Evolutionary conservation across 2,888 invertebrate species (phyloP).

Genomic region (Nomada hirtipes): DNA sequence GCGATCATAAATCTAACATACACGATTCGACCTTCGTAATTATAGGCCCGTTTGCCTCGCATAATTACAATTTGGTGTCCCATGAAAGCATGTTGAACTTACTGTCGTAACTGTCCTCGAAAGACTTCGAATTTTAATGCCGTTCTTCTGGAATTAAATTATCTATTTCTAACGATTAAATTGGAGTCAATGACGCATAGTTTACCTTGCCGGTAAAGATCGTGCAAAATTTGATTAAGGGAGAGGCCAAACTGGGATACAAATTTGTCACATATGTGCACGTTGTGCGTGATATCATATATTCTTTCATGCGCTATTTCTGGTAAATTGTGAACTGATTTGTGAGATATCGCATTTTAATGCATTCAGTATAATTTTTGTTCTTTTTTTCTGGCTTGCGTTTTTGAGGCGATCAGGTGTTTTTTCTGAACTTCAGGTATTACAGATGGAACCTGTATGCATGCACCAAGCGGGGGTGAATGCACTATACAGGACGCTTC

Average conservation of each 20-base stretch:
- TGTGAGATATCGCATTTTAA: neutral
- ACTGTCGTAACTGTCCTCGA: neutral
- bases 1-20: neutral
- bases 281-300: neutral
- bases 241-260: no score
- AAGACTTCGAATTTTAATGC: no score
- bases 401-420: neutral
- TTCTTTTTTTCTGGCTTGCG: no score
- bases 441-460: slow-evolving; percentile 43
- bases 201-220: neutral
- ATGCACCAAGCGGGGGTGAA: slow-evolving; percentile 22
- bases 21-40: slow-evolving; percentile 18
- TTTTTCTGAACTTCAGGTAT: slow-evolving; percentile 1
- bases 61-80: neutral
- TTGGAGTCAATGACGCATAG: no score
- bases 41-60: neutral
- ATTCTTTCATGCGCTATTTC: neutral
- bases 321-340: neutral
- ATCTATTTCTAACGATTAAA: no score
- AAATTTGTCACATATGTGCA: slow-evolving; percentile 7
- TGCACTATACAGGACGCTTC: slow-evolving; percentile 23
- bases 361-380: no score
- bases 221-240: no score
- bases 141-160: no score
- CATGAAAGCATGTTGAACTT: neutral